phyloP scores from a whole-genome alignment of 1,140 invertebrate genomes.

The Pectinophora gossypiella region DNA sequence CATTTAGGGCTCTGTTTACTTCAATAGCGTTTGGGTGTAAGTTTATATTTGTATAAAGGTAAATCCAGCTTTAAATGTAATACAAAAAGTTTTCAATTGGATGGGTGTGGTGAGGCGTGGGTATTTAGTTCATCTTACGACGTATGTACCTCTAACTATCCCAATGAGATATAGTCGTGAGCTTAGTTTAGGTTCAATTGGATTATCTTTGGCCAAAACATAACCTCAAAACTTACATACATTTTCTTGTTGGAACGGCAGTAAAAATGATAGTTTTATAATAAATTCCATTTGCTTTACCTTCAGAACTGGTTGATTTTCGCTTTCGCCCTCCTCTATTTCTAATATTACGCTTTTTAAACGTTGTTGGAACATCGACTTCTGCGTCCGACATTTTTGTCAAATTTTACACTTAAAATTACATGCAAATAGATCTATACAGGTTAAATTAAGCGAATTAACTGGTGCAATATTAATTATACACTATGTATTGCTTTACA shows the following conservation, averaged over 20 bases:
- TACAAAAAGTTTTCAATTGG: no score
- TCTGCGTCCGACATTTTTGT: constrained; percentile 57
- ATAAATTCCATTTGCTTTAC: constrained; percentile 23
- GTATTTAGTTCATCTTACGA: background rate
- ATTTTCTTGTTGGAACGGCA: background rate
- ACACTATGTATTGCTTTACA: no score
- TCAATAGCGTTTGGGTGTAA: no score
- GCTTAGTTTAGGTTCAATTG: background rate
- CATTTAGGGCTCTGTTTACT: no score
- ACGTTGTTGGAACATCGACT: constrained; percentile 47
- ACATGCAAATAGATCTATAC: background rate
- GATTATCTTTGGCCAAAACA: background rate
- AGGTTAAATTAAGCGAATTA: no score
- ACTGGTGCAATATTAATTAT: no score
- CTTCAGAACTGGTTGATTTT: constrained; percentile 57
- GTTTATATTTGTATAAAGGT: no score
- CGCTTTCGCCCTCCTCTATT: constrained; percentile 57
- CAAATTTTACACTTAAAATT: background rate
- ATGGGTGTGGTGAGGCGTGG: no score
- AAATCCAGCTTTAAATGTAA: no score
- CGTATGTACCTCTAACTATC: background rate
- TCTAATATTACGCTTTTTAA: constrained; percentile 55
- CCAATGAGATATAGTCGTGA: background rate
- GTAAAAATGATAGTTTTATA: background rate
- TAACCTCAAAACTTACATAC: constrained; percentile 11